Evolutionary conservation across 2,113 vertebrate species (phyloP), one percentile per base, ranked within the genome.

Genomic region (Syngnathoides biaculeatus): DNA sequence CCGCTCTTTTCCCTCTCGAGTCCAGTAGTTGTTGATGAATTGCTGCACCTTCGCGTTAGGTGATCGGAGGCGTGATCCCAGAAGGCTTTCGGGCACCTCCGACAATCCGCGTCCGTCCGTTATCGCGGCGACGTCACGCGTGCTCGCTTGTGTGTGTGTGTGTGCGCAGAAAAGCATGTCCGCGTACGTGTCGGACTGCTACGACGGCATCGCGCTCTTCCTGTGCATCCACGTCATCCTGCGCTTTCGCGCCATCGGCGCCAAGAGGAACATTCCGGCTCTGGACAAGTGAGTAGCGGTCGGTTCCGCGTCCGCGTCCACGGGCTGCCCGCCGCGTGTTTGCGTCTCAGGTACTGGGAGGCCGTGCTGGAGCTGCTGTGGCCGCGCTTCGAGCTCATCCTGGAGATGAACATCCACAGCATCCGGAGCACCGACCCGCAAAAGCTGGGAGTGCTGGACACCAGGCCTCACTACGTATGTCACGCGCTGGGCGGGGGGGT

Each of bases 221-320:
- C 93, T 98, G 19, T 97, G 94, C 67, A 95, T 97, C 86, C 95
- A 98, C 89, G 93, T 98, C 59, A 93, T 96, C 74, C 92, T 98
- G 20, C 82, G 95, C 10, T 98, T 96, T 88, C 92, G 91, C 66
- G 91, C 90, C 85, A 93, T 97, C 84, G 92, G 93, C 2, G 87
- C 90, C 24, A 95, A 95, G 91, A 93, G 95, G 83, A 93, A 87
- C 68, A 92, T 97, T 67, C 95, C 95, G 0, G 94, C 95, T 0
- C 87, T 96, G 0, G 95, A 98, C 89, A 97, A 94, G 95, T 97
- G 75, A 87, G 90, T 70, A 26, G 17, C 8, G 17, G 45, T 4
- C 17, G 17, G 17, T 5, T 17, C 4, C 17, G 45, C 45, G 27
- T 19, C 13, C n/a, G n/a, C 17, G 20, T 56, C 20, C 24, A 38